Percentiles rank a stretch among this genome's conserved stretches.
Conservation (phyloP, 2,888 invertebrate species). For the Mylabris sibirica region DNA sequence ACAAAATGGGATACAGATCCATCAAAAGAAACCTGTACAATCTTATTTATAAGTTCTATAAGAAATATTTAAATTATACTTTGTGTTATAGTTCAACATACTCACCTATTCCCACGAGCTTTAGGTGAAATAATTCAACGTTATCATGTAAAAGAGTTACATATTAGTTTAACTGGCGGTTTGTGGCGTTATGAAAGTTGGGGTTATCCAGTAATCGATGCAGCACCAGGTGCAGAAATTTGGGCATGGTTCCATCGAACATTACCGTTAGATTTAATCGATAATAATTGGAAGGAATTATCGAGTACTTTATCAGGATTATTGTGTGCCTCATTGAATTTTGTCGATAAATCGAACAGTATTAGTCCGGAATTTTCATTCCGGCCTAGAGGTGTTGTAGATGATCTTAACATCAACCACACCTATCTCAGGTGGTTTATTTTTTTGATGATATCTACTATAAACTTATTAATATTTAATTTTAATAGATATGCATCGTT, state of each 20-base stretch:
- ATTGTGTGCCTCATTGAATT: conserved; percentile 95
- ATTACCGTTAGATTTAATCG: conserved; percentile 67
- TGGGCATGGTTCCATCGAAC: conserved; percentile 87
- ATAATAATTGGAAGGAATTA: conserved; percentile 86
- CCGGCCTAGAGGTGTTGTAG: conserved; percentile 73
- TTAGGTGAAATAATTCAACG: conserved; percentile 86
- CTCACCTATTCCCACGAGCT: conserved; percentile 86
- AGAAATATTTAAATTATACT: background rate
- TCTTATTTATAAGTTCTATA: background rate
- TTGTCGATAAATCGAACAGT: conserved; percentile 85
- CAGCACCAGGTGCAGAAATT: conserved; percentile 93
- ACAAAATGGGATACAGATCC: conserved; percentile 75
- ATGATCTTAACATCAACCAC: conserved; percentile 61
- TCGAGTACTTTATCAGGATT: conserved; percentile 92
- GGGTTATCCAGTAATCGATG: conserved; percentile 91
- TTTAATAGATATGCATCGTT: conserved; percentile 80
- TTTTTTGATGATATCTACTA: too few relatives aligned
- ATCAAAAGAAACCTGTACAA: conserved; percentile 66
- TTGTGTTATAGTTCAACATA: conserved; percentile 73
- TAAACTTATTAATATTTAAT: conserved; percentile 17
- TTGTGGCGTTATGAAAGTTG: conserved; percentile 92
- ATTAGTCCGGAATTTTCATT: conserved; percentile 85
- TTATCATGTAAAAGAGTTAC: conserved; percentile 88
- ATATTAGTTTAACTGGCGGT: conserved; percentile 91
- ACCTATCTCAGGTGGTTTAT: conserved; percentile 50